Base-by-base conservation (phyloP, 2,888 invertebrate genomes). In the Cinara cedri region DNA sequence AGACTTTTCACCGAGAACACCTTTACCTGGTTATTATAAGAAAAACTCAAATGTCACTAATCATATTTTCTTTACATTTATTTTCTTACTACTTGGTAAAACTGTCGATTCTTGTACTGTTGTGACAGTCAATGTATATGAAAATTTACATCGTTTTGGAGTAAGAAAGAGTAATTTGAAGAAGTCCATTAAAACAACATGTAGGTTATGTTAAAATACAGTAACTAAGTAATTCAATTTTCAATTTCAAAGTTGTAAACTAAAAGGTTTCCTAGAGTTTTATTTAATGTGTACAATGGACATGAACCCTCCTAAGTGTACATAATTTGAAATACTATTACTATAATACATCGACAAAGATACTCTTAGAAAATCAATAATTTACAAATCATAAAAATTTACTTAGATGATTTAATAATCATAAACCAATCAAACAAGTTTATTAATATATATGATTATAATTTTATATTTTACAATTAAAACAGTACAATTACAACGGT, bases 221-320 rank as follows among this genome's bases (percentile, higher is more conserved):
- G 19, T 19, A 1, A 49, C 46, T 26, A 42, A 66, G 46, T 51
- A 70, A 70, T 70, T 70, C 21, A 70, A 78, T 78, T 16, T n/a
- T n/a, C n/a, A n/a, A n/a, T n/a, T n/a, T n/a, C n/a, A n/a, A n/a
- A 24, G 14, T 21, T 42, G 24, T n/a, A 10, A 60, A 78, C 51
- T 70, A 60, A 60, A 60, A 60, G 70, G 78, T 70, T 78, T 70
- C 70, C 24, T 60, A 49, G 10, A 44, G 26, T 78, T 49, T 19
- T 57, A 66, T 19, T 42, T 3, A 70, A 21, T 51, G 4, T 21
- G 16, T 51, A 1, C 16, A 34, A 4, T 34, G 21, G 34, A 1
- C 16, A 70, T n/a, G 78, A 78, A 78, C n/a, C 51, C 78, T 24
- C 51, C 8, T n/a, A 78, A 78, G 70, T 78, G 78, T 62, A 49